phyloP scores from a whole-genome alignment of 2,797 vertebrate genomes.

The Xerus rutilus region DNA sequence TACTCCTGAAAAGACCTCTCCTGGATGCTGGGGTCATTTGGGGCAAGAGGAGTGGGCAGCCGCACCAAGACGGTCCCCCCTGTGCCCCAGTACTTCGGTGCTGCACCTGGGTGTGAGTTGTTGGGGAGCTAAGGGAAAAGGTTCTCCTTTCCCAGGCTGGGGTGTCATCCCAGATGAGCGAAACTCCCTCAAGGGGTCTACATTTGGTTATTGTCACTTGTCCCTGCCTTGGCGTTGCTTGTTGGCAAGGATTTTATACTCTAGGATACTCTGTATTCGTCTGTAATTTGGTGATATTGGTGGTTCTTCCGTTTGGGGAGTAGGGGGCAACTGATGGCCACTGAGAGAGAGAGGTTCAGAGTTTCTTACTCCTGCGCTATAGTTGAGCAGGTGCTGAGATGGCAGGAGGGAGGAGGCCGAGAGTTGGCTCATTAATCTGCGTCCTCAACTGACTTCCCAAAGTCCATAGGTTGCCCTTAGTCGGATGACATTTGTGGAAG shows the following conservation, averaged over 20 bases:
- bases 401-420: constrained; percentile 54
- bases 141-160: background rate
- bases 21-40: constrained; percentile 20
- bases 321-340: background rate
- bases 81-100: background rate
- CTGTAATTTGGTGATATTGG: background rate
- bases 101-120: background rate
- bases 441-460: constrained; percentile 80
- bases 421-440: constrained; percentile 63
- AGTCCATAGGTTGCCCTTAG: constrained; percentile 80
- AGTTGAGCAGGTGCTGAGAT: constrained; percentile 52
- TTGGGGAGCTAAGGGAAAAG: background rate
- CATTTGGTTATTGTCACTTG: background rate
- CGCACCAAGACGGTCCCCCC: background rate
- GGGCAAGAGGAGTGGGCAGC: constrained; percentile 15
- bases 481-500: constrained; percentile 53
- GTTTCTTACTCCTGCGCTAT: background rate
- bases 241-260: background rate
- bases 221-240: background rate
- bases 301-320: background rate
- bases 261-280: background rate
- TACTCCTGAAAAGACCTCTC: background rate
- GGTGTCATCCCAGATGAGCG: background rate
- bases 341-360: background rate
- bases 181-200: background rate